Percentiles rank a stretch among this genome's conserved stretches.
Conservation (phyloP, 92 coral and sea anemone genomes). For the Epizoanthus illoricatus region DNA sequence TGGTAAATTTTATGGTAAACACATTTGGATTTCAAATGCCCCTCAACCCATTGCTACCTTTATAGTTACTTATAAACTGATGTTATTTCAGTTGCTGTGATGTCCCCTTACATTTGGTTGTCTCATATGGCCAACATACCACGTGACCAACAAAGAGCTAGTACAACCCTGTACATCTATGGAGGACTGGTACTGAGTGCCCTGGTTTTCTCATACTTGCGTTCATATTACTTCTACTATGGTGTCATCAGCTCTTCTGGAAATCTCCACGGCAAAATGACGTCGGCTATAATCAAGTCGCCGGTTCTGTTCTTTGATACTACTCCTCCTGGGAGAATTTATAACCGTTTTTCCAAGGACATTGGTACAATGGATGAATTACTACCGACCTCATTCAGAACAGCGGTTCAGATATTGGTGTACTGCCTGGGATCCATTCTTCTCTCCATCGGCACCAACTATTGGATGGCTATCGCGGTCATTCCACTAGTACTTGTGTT, state of each 20-base stretch:
- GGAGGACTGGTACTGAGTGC: conserved; percentile 46
- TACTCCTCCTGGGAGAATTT: conserved; percentile 64
- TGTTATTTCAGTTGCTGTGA: conserved; percentile 20
- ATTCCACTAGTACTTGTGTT: conserved; percentile 50
- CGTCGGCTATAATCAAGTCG: conserved; percentile 54
- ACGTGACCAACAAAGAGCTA: conserved; percentile 29
- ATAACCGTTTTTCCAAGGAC: conserved; percentile 68
- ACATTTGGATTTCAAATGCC: too few relatives aligned
- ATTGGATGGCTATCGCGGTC: conserved; percentile 57
- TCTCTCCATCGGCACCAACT: conserved; percentile 54
- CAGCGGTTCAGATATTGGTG: conserved; percentile 39
- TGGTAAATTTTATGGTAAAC: too few relatives aligned
- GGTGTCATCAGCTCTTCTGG: conserved; percentile 47
- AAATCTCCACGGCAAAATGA: conserved; percentile 64
- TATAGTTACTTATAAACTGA: neutral
- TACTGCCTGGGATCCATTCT: conserved; percentile 47
- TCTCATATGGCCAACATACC: conserved; percentile 50
- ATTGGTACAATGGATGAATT: conserved; percentile 53
- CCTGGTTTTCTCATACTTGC: conserved; percentile 25
- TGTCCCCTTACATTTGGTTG: conserved; percentile 49
- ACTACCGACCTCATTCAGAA: conserved; percentile 33
- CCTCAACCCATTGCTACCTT: too few relatives aligned
- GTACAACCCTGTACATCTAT: conserved; percentile 41
- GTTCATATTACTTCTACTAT: conserved; percentile 25
- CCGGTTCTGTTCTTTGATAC: conserved; percentile 72